Percentiles rank a stretch among this genome's conserved stretches.
Evolutionary conservation across 2,888 invertebrate genomes (phyloP).

Genomic region (Cinara cedri): DNA sequence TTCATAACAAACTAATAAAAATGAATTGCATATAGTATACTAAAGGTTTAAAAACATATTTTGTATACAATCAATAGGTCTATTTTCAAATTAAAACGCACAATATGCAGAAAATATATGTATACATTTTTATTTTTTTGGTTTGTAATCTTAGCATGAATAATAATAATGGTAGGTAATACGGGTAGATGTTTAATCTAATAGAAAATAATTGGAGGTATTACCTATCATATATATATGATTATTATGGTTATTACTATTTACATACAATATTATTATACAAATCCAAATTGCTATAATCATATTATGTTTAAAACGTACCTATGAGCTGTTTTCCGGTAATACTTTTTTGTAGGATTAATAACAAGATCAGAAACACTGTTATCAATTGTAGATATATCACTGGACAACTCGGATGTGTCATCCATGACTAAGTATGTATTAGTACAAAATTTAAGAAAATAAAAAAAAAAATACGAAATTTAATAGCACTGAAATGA

Average conservation of each 20-base stretch:
- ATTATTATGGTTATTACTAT: background rate
- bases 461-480: background rate
- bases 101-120: too few relatives aligned
- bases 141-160: too few relatives aligned
- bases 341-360: conserved; percentile 50
- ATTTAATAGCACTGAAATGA: background rate
- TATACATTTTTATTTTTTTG: too few relatives aligned
- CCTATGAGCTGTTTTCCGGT: conserved; percentile 56
- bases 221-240: background rate
- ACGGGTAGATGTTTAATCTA: background rate
- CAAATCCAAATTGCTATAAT: conserved; percentile 5
- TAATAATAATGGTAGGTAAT: background rate
- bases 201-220: background rate
- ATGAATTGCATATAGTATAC: too few relatives aligned
- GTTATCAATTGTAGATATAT: background rate
- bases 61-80: too few relatives aligned
- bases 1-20: background rate
- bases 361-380: background rate
- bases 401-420: conserved; percentile 12
- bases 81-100: too few relatives aligned
- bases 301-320: conserved; percentile 34
- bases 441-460: background rate
- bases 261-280: background rate
- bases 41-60: too few relatives aligned
- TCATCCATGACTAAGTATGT: conserved; percentile 7